Evolutionary conservation across 1,140 invertebrate genomes (phyloP), one percentile per base, ranked within the genome.

Genomic region (Achroia grisella): DNA sequence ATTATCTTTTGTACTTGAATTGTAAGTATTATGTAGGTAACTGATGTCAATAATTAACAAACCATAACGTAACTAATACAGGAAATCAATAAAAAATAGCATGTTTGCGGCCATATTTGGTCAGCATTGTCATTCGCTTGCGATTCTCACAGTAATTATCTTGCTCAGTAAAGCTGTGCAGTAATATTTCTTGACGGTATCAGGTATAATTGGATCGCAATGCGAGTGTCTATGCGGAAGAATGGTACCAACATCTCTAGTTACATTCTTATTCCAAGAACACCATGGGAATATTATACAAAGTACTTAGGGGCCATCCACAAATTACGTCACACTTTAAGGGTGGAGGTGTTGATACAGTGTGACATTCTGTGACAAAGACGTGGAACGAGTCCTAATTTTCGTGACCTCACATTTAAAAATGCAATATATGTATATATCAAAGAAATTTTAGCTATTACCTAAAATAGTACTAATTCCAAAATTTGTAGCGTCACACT

Each of bases 191-290:
- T 77, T 56, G 58, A 59, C 47, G 44, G 68, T 82, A 75, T 76
- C 71, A 71, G 52, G 64, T 77, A 76, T 79, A 79, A 83, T 80
- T 78, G 72, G 74, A 78, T 77, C 60, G 74, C 69, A 73, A 80
- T 75, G 74, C 64, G 71, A 77, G 62, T 61, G 65, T 52, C 53
- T 76, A 82, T 78, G 76, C 79, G 79, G 79, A 83, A 83, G 73
- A 71, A 69, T 57, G 62, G 59, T 55, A 60, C 66, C 67, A 50
- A 56, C 62, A 63, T 73, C 71, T 79, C 71, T 71, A 37, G 73
- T 80, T 83, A 77, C 79, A 75, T 77, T 73, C 61, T 79, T 66
- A 66, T 83, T 80, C 79, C 64, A 42, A 73, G 79, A 79, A 83
- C 68, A 44, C 62, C 77, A 83, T 79, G 79, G 70, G 79, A 83